A percentile compares a stretch with the other conserved stretches of the same genome.
phyloP scores from a whole-genome alignment of 2,113 vertebrate species.

The Anolis sagrei region DNA sequence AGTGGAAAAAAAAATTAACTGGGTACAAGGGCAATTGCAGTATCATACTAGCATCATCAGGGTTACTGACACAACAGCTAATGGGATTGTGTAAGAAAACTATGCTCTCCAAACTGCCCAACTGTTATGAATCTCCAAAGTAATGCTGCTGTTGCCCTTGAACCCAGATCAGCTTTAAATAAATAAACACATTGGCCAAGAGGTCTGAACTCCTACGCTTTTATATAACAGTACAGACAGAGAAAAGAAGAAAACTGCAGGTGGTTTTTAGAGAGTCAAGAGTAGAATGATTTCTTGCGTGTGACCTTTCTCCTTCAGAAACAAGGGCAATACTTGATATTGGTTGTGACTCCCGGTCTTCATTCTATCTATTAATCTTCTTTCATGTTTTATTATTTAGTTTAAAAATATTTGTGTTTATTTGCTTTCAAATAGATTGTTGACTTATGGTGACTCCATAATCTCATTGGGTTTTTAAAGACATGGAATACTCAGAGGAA shows the following conservation, averaged over 20 bases:
- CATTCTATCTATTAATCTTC: no score
- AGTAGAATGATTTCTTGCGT: neutral
- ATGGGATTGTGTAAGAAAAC: neutral
- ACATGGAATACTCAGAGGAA: no score
- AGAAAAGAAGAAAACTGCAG: neutral
- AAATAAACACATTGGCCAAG: neutral
- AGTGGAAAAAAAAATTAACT: neutral
- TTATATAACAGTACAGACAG: neutral
- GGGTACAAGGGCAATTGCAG: slow-evolving; percentile 10
- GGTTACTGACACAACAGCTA: slow-evolving; percentile 2
- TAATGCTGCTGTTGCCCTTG: slow-evolving; percentile 1
- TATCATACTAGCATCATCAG: neutral
- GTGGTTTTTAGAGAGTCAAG: neutral
- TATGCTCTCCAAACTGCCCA: neutral
- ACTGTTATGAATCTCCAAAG: neutral
- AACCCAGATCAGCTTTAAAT: neutral
- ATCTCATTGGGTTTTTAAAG: no score
- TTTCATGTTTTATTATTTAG: no score
- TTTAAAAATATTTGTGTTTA: no score
- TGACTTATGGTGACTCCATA: no score
- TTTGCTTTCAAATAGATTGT: no score
- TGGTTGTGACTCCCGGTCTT: neutral
- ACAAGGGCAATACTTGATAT: neutral
- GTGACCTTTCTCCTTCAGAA: neutral
- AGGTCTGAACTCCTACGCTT: neutral